Evolutionary conservation across 2,888 invertebrate genomes (phyloP).

Genomic region (Coronaproctus castanopsis): DNA sequence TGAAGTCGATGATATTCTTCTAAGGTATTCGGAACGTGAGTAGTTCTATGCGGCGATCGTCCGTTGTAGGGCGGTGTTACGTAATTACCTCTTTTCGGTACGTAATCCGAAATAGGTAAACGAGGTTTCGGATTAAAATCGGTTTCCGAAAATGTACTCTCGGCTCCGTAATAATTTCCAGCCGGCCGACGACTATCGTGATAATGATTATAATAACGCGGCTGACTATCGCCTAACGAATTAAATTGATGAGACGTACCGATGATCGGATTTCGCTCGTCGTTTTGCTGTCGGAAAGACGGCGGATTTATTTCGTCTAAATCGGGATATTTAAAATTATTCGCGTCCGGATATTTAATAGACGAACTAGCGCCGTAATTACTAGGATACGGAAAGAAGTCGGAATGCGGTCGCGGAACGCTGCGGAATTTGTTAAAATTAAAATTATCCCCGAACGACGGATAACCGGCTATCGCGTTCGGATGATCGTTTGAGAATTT

Average conservation of each 20-base stretch:
- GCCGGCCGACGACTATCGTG: neutral
- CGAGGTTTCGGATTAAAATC: neutral
- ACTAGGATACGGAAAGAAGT: too few species aligned
- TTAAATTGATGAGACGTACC: constrained; percentile 12
- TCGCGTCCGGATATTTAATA: too few species aligned
- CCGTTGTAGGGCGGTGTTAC: neutral
- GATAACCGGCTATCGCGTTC: neutral
- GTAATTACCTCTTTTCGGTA: neutral
- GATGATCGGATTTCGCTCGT: too few species aligned
- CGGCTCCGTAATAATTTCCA: neutral
- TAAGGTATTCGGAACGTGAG: constrained; percentile 8
- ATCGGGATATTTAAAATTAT: too few species aligned
- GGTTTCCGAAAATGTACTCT: neutral
- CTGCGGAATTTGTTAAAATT: neutral
- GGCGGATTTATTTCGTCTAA: too few species aligned
- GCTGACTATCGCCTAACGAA: constrained; percentile 7
- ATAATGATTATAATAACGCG: constrained; percentile 10
- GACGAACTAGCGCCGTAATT: neutral
- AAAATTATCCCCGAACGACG: neutral
- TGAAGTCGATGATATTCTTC: constrained; percentile 10
- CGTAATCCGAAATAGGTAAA: neutral
- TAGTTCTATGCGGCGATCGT: neutral
- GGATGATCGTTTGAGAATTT: neutral
- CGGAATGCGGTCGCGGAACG: neutral
- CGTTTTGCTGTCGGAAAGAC: too few species aligned